phyloP scores from a whole-genome alignment of 2,797 vertebrate genomes.

The Moxostoma hubbsi region DNA sequence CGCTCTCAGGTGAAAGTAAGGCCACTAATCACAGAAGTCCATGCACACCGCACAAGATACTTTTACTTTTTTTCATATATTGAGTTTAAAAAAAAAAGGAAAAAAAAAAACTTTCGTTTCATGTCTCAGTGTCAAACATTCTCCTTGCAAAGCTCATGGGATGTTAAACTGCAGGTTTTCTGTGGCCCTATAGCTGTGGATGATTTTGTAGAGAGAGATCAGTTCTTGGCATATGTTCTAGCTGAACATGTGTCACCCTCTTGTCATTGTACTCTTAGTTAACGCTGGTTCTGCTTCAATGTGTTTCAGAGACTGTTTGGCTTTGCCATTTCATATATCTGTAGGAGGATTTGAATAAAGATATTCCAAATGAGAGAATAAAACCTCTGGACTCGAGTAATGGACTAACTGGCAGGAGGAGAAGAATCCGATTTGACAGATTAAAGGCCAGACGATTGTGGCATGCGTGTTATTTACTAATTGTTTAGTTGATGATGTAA shows the following conservation, averaged over 20 bases:
- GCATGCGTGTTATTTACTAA: conserved; percentile 13
- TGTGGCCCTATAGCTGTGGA: conserved; percentile 22
- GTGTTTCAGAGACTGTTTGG: conserved; percentile 40
- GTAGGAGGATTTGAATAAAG: conserved; percentile 27
- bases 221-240: conserved; percentile 35
- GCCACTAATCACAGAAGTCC: conserved; percentile 46
- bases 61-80: conserved; percentile 4
- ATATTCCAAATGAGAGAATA: conserved; percentile 26
- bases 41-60: conserved; percentile 5
- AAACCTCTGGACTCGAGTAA: conserved; percentile 20
- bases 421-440: conserved; percentile 25
- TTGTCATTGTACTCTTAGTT: conserved; percentile 34
- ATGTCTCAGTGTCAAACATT: conserved; percentile 43
- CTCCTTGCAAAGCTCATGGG: conserved; percentile 29
- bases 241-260: conserved; percentile 39
- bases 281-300: conserved; percentile 42
- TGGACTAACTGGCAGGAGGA: conserved; percentile 42
- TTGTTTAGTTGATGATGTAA: conserved; percentile 27
- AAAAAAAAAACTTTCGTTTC: neutral
- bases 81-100: neutral
- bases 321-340: conserved; percentile 26
- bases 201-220: conserved; percentile 29
- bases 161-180: conserved; percentile 30
- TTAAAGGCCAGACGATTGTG: conserved; percentile 24
- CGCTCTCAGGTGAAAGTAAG: too few species aligned